Conservation (phyloP, 2,888 invertebrate genomes). For the Holacanthella duospinosa region DNA sequence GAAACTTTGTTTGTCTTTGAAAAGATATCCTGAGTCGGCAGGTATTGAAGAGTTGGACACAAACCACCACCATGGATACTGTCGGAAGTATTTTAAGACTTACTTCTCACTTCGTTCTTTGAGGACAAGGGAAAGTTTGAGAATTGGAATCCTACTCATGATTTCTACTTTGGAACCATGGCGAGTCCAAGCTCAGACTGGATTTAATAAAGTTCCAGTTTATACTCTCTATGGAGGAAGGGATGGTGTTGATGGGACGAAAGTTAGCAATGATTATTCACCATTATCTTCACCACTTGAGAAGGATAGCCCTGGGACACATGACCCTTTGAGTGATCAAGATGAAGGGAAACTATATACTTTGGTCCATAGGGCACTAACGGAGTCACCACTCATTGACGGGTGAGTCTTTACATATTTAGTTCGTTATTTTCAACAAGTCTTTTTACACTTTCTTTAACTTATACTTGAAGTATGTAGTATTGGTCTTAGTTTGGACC, state of each 20-base stretch:
- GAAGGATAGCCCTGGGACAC: too few relatives aligned
- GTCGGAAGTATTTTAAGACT: not conserved
- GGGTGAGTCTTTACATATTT: constrained; percentile 4
- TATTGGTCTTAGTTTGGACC: too few relatives aligned
- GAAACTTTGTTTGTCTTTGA: not conserved
- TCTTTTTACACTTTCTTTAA: not conserved
- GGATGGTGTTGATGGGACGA: not conserved
- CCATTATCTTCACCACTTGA: too few relatives aligned
- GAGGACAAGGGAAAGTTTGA: too few relatives aligned
- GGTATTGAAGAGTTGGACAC: not conserved
- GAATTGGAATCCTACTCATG: not conserved
- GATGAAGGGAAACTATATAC: not conserved
- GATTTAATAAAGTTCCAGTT: not conserved
- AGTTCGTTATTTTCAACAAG: not conserved
- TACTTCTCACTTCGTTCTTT: not conserved
- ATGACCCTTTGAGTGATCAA: not conserved
- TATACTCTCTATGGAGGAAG: not conserved
- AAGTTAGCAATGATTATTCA: too few relatives aligned
- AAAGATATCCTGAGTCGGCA: not conserved
- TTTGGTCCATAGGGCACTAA: constrained; percentile 5
- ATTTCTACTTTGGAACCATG: not conserved
- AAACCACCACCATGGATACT: not conserved
- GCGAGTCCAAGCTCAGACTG: not conserved
- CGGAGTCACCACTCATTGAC: constrained; percentile 9
- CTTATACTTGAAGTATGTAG: not conserved